Conservation (phyloP, 2,888 invertebrate species). For the Idaea dimidiata region DNA sequence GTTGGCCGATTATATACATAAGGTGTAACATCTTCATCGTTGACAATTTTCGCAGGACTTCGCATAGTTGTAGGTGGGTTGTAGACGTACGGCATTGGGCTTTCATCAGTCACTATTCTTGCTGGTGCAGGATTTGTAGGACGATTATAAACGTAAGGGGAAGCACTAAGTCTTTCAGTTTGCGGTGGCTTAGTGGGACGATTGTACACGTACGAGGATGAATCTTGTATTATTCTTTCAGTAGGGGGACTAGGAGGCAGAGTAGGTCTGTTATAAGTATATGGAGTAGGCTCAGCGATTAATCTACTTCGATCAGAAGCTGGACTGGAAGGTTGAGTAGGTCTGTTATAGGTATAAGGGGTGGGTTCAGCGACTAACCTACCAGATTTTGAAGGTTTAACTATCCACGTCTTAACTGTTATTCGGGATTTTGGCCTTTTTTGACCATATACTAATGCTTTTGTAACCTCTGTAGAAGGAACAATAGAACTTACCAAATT, state of each 20-base stretch:
- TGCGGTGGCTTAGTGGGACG: slow-evolving; percentile 37
- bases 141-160: slow-evolving; percentile 42
- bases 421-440: slow-evolving; percentile 64
- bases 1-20: slow-evolving; percentile 45
- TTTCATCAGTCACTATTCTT: slow-evolving; percentile 29
- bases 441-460: slow-evolving; percentile 62
- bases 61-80: slow-evolving; percentile 34
- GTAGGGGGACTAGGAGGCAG: slow-evolving; percentile 28
- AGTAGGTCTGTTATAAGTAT: slow-evolving; percentile 46
- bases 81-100: slow-evolving; percentile 32
- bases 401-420: slow-evolving; percentile 71
- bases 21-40: slow-evolving; percentile 26
- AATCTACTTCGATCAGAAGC: slow-evolving; percentile 32
- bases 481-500: slow-evolving; percentile 66
- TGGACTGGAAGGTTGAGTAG: slow-evolving; percentile 37
- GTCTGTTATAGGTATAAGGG: slow-evolving; percentile 52
- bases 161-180: slow-evolving; percentile 33
- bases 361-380: slow-evolving; percentile 52
- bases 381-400: slow-evolving; percentile 63
- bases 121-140: slow-evolving; percentile 26
- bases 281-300: slow-evolving; percentile 45
- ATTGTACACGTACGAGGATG: slow-evolving; percentile 43
- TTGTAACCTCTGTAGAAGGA: slow-evolving; percentile 60
- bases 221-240: slow-evolving; percentile 33
- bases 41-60: slow-evolving; percentile 21